These are phyloP conservation scores for Diarsia dahlii DNA, from an alignment of 2,888 invertebrate genomes.

Conservation along the genomic window DNA sequence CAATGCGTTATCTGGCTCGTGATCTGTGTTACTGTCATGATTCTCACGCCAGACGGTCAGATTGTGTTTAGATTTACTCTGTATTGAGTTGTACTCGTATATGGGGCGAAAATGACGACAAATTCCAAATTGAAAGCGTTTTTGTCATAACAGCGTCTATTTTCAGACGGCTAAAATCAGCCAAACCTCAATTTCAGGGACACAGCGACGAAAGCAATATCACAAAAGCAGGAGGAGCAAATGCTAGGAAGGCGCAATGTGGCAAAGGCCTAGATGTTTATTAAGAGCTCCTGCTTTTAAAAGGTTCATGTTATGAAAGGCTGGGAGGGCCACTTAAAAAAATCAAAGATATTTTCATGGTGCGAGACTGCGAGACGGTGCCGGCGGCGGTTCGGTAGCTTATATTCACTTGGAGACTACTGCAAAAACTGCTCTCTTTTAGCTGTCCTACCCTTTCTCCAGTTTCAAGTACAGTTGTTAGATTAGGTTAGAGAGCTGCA, in stretches of 20 bases:
- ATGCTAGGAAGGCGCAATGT: background rate
- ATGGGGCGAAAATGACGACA: background rate
- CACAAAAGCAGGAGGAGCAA: background rate
- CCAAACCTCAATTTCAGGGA: background rate
- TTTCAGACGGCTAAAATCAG: background rate
- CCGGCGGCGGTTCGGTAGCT: background rate
- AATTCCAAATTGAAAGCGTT: background rate
- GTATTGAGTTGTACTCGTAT: background rate
- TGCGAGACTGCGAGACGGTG: background rate
- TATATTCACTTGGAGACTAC: background rate
- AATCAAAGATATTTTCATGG: background rate
- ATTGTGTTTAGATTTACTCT: conserved; percentile 30
- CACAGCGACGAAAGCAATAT: background rate
- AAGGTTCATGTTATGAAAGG: background rate
- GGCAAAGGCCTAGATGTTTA: background rate
- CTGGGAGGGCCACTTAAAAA: background rate
- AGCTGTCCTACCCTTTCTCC: background rate
- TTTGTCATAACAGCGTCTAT: background rate
- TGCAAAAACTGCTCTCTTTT: background rate
- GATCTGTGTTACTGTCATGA: conserved; percentile 44
- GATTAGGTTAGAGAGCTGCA: too few species aligned
- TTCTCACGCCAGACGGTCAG: conserved; percentile 46
- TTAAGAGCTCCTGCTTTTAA: background rate
- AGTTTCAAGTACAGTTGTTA: background rate
- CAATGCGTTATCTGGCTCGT: conserved; percentile 42